A percentile compares a stretch with the other conserved stretches of the same genome.
Conservation (phyloP, 2,888 invertebrate genomes). For the Chorisops tibialis region DNA sequence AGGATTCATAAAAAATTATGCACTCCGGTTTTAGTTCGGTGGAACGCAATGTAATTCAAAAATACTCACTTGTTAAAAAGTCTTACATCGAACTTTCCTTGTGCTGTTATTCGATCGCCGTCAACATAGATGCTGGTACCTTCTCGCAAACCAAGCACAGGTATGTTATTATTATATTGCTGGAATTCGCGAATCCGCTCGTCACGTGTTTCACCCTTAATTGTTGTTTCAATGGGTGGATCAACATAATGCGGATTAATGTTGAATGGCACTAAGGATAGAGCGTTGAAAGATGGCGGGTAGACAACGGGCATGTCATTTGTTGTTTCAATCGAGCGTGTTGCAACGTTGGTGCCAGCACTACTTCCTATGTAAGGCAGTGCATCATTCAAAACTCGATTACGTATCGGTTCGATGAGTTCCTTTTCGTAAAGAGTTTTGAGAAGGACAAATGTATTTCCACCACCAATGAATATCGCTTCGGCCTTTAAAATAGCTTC, state of each 20-base stretch:
- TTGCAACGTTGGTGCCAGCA: slow-evolving; percentile 83
- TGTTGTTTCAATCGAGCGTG: slow-evolving; percentile 74
- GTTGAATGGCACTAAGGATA: slow-evolving; percentile 74
- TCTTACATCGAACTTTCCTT: slow-evolving; percentile 62
- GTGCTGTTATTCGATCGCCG: slow-evolving; percentile 57
- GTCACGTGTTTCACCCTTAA: slow-evolving; percentile 80
- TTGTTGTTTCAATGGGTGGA: slow-evolving; percentile 55
- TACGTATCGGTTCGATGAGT: slow-evolving; percentile 61
- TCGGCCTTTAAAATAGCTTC: slow-evolving; percentile 60
- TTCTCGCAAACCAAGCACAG: slow-evolving; percentile 70
- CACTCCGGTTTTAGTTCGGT: too few species aligned
- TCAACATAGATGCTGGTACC: slow-evolving; percentile 64
- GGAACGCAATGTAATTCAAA: too few species aligned
- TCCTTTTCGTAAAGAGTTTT: slow-evolving; percentile 67
- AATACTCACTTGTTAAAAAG: slow-evolving; percentile 65
- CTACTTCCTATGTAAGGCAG: slow-evolving; percentile 74
- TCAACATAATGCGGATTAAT: slow-evolving; percentile 84
- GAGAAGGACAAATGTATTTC: slow-evolving; percentile 74
- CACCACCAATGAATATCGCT: slow-evolving; percentile 76
- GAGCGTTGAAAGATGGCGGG: slow-evolving; percentile 67
- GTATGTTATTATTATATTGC: slow-evolving; percentile 50
- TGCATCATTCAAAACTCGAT: slow-evolving; percentile 61
- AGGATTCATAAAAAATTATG: too few species aligned
- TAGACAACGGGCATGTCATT: slow-evolving; percentile 87
- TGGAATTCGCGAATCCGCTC: slow-evolving; percentile 68